These are phyloP conservation scores for Columba livia DNA, from an alignment of 2,113 vertebrate genomes.

Conservation along the genomic window DNA sequence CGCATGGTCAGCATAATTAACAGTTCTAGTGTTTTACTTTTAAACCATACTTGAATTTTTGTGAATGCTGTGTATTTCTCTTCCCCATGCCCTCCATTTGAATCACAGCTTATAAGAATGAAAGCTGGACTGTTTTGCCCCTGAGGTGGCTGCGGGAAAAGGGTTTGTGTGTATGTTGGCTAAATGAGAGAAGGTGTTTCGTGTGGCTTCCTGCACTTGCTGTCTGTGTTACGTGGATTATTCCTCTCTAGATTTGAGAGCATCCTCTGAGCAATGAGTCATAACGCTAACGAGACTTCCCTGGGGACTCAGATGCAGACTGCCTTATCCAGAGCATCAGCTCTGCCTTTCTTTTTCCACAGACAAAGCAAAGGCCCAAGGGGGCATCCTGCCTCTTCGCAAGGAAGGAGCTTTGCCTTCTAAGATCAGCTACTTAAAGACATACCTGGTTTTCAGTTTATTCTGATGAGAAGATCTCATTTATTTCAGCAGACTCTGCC, in stretches of 20 bases:
- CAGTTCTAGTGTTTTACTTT: neutral
- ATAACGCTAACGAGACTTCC: neutral
- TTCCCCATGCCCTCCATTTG: neutral
- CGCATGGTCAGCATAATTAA: neutral
- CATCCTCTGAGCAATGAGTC: slow-evolving; percentile 1
- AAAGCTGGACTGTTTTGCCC: neutral
- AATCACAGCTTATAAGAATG: neutral
- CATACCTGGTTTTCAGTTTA: neutral
- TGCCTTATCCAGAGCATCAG: slow-evolving; percentile 38
- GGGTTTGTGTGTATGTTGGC: neutral
- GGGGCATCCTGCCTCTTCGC: neutral
- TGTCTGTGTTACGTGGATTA: neutral
- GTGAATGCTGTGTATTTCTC: neutral
- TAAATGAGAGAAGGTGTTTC: neutral
- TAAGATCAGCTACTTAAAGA: neutral
- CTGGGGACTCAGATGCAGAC: neutral
- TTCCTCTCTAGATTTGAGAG: neutral
- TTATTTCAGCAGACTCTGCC: neutral
- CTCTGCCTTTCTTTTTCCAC: neutral
- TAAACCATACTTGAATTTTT: neutral
- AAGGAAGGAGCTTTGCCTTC: neutral
- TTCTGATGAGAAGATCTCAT: neutral
- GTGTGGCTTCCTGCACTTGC: neutral
- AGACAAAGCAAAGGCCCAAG: neutral
- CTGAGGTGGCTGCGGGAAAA: neutral